Evolutionary conservation across 2,797 vertebrate genomes (phyloP).

Genomic region (Clarias fuscus): DNA sequence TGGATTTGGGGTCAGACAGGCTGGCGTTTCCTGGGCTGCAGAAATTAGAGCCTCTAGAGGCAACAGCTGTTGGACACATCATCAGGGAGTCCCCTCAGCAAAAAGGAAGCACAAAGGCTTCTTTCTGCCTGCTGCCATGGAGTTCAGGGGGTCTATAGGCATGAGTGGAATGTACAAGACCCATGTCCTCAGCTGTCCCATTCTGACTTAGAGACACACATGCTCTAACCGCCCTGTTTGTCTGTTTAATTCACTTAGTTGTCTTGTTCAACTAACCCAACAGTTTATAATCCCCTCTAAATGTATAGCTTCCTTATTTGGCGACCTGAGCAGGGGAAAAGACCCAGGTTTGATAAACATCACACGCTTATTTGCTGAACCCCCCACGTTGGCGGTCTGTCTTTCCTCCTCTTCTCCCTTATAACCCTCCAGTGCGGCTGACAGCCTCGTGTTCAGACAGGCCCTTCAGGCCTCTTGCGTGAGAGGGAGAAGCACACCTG

Average conservation of each 20-base stretch:
- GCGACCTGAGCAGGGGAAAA: constrained; percentile 27
- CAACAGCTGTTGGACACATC: constrained; percentile 74
- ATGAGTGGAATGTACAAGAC: constrained; percentile 74
- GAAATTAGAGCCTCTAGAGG: constrained; percentile 44
- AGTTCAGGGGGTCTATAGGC: constrained; percentile 63
- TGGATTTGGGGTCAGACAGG: constrained; percentile 48
- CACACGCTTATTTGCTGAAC: constrained; percentile 24
- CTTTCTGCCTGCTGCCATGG: constrained; percentile 61
- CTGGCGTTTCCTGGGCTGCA: constrained; percentile 47
- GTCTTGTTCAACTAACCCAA: constrained; percentile 24
- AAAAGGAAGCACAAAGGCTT: constrained; percentile 63
- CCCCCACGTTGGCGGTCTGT: constrained; percentile 16
- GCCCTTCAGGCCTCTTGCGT: constrained; percentile 53
- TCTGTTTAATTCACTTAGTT: constrained; percentile 31
- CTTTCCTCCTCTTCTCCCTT: constrained; percentile 21
- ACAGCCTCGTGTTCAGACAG: constrained; percentile 55
- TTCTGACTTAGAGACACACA: constrained; percentile 27
- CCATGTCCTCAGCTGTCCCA: constrained; percentile 71
- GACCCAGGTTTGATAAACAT: constrained; percentile 52
- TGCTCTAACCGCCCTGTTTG: constrained; percentile 37
- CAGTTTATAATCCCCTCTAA: neutral
- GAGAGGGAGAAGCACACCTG: constrained; percentile 58
- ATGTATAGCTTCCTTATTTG: constrained; percentile 33
- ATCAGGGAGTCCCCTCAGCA: constrained; percentile 59
- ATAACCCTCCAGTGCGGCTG: constrained; percentile 30